Conservation (phyloP, 2,113 vertebrate species). For the Eudyptes chrysolophus region DNA sequence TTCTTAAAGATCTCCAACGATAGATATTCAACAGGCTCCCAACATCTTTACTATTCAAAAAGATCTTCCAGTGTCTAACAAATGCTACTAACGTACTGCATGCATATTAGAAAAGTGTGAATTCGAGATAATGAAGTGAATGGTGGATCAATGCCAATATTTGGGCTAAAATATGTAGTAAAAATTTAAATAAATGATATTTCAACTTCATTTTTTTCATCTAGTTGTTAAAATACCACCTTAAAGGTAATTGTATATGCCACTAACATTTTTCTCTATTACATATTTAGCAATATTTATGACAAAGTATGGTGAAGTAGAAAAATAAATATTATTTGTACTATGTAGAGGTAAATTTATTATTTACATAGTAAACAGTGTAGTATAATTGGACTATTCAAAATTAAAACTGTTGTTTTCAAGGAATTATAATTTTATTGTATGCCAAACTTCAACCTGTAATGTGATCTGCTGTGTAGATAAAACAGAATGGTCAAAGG, state of each 20-base stretch:
- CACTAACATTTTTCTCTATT: background rate
- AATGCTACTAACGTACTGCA: background rate
- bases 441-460: background rate
- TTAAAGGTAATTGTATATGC: background rate
- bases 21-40: background rate
- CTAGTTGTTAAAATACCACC: background rate
- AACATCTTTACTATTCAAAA: background rate
- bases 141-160: background rate
- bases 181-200: background rate
- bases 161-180: background rate
- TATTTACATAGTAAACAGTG: background rate
- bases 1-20: background rate
- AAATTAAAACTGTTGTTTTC: background rate
- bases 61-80: background rate
- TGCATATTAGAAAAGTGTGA: background rate
- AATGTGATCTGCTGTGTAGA: background rate
- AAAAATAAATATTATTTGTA: background rate
- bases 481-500: background rate
- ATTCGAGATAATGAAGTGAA: background rate
- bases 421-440: background rate
- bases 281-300: background rate
- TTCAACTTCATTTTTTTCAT: background rate
- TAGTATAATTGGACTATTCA: background rate
- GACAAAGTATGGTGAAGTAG: background rate
- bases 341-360: background rate